A percentile compares a stretch with the other conserved stretches of the same genome.
phyloP scores from a whole-genome alignment of 2,888 invertebrate genomes.

The Heliconius hortense region DNA sequence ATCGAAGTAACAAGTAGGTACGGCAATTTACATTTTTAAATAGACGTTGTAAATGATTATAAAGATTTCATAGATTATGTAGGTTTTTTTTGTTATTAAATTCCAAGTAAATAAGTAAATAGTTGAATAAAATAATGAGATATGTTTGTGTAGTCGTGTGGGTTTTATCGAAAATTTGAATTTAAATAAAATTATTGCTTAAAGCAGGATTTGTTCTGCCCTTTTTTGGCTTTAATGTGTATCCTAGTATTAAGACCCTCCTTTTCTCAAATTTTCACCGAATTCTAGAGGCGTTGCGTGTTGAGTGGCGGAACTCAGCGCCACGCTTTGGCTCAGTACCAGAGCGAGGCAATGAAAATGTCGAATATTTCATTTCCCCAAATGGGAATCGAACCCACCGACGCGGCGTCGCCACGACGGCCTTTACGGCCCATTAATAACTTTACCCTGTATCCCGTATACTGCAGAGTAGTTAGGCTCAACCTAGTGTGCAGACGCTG shows the following conservation, averaged over 20 bases:
- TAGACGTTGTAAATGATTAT: neutral
- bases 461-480: no score
- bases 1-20: neutral
- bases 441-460: no score
- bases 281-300: neutral
- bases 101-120: neutral
- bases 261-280: no score
- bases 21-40: neutral
- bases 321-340: neutral
- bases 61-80: constrained; percentile 3
- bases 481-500: no score
- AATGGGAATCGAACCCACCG: no score
- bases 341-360: neutral
- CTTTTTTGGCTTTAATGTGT: neutral
- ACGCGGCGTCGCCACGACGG: no score
- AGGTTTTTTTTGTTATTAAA: constrained; percentile 1
- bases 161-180: neutral
- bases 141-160: neutral
- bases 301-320: neutral
- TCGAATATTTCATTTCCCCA: no score
- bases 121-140: neutral
- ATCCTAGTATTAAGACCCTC: neutral
- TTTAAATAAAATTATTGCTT: neutral
- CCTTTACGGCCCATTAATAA: no score
- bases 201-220: neutral